Percentiles rank a stretch among this genome's conserved stretches.
These are phyloP conservation scores for Tachina grossa DNA, from an alignment of 2,888 invertebrate genomes.

Conservation along the genomic window DNA sequence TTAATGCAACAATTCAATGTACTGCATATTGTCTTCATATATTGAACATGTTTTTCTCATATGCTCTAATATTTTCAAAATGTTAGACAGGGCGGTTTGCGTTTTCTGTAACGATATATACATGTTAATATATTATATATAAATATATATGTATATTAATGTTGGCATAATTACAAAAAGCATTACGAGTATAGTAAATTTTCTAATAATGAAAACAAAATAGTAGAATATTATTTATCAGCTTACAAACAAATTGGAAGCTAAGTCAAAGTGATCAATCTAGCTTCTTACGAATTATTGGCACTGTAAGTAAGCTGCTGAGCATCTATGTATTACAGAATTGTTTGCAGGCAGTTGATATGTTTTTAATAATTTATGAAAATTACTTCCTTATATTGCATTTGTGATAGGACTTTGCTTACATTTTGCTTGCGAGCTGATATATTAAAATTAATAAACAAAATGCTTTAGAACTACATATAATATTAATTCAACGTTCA, in stretches of 20 bases:
- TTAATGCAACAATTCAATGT: no score
- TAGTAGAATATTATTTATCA: not conserved
- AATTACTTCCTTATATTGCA: not conserved
- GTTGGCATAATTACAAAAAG: conserved; percentile 25
- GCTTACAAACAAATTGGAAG: not conserved
- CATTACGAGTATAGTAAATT: not conserved
- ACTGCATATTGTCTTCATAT: no score
- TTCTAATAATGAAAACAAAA: not conserved
- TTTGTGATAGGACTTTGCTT: not conserved
- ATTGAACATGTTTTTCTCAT: no score
- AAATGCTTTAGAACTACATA: not conserved
- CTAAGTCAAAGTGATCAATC: not conserved
- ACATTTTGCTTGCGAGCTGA: not conserved
- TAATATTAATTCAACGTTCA: not conserved
- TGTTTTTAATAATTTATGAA: not conserved
- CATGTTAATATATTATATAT: no score
- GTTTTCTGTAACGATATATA: not conserved
- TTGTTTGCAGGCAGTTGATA: not conserved
- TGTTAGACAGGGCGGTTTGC: no score
- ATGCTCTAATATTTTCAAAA: no score
- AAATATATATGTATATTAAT: not conserved
- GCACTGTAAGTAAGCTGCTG: no score
- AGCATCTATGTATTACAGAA: no score
- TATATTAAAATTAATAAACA: not conserved
- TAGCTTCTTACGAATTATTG: no score